Evolutionary conservation across 2,113 vertebrate species (phyloP), one percentile per base, ranked within the genome.

Genomic region (Entosphenus tridentatus): DNA sequence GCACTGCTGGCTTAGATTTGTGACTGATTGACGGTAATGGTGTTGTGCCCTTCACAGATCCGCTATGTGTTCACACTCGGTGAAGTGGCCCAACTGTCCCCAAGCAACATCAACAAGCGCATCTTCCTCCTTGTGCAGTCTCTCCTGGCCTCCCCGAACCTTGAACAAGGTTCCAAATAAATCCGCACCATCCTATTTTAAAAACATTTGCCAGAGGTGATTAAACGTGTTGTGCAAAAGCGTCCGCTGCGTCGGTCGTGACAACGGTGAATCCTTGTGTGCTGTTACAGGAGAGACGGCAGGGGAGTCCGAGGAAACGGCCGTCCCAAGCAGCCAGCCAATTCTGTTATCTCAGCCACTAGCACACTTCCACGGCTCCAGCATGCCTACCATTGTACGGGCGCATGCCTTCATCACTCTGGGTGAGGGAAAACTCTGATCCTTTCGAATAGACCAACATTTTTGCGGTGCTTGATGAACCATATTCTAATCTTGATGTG

Each of bases 1-100:
- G 39, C 39, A 11, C 62, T 11, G 62, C 11, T n/a, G 62, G 10
- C n/a, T 11, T 9, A 67, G n/a, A 9, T 9, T 8, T 9, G 62
- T 16, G 21, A 67, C 21, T 16, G n/a, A 67, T 67, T 67, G 62
- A 67, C 57, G 9, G 8, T 56, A 17, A 58, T 58, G 67, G 14
- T 56, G 74, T 73, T 56, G 74, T 73, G 72, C 70, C 65, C 65
- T 75, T 13, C 70, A 56, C 73, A 96, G 92, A 81, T 95, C 56
- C 91, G 81, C 67, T 79, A 90, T 71, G 81, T 98, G 70, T 92
- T 89, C 76, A 86, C 86, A 18, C 74, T 96, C 75, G 93, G 92
- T 1, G 84, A 85, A 13, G 75, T 81, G 1, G 87, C 88, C 0
- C 85, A 95, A 58, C 78, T 87, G 67, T 93, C 87, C 76, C 89